Base-by-base conservation (phyloP, 2,797 vertebrate genomes). In the Anguilla obscura region DNA sequence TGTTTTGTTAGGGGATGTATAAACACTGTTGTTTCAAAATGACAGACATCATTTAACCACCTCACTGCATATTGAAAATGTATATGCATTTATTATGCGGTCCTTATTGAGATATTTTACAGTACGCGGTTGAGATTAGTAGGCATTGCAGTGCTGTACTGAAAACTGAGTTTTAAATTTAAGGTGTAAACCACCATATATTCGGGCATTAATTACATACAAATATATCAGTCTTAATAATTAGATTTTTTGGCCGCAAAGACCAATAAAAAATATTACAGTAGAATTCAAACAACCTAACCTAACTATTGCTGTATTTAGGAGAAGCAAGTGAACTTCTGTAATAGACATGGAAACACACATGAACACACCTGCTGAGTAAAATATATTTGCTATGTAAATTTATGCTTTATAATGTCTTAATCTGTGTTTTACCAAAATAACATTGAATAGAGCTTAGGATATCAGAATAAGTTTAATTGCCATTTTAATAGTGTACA, bases 1-100 rank as follows among this genome's bases (percentile, higher is more conserved):
- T 82, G 48, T 87, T 58, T 8, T 66, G 40, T 87, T 87, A 50
- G 80, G 56, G 83, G 93, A 94, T 90, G 90, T 83, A 84, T 21
- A 84, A 54, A 84, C 48, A 84, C 50, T 80, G 10, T 80, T 45
- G 40, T 21, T 8, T 18, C 12, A 4, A 54, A 52, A 52, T 27
- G 50, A 84, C 82, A 84, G 82, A 21, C 82, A 84, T 21, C 24
- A 14, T 84, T 54, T 52, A 52, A 54, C 48, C 5, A n/a, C 4
- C 82, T 84, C 7, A 54, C 21, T 52, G 27, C 82, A 52, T 52
- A 52, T 54, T 9, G 50, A 30, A 54, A 2, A 84, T 84, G 21
- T 84, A 52, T 10, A 54, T 52, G 40, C 21, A 84, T 21, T 12
- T 54, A 54, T 52, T 84, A 3, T 54, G 50, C 9, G 8, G 30